These are phyloP conservation scores for Zosterops hypoxanthus DNA, from an alignment of 2,113 vertebrate genomes.

Conservation along the genomic window DNA sequence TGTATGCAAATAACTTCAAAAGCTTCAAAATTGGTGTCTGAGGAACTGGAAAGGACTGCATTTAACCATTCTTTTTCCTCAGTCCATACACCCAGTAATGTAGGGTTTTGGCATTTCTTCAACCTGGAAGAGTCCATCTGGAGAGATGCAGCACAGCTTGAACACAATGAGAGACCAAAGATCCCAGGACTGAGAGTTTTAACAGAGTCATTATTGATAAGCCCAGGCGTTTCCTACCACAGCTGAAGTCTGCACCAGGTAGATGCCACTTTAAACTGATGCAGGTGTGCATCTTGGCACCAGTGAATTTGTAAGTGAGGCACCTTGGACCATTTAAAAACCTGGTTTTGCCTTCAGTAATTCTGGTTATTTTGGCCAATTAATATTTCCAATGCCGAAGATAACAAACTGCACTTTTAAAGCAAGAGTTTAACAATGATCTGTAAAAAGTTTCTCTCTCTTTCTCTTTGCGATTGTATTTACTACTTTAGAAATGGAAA, in stretches of 20 bases:
- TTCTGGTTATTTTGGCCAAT: neutral
- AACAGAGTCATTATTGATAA: neutral
- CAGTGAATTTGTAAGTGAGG: neutral
- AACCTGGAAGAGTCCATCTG: neutral
- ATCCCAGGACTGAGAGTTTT: neutral
- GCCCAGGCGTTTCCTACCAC: neutral
- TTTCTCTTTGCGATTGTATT: neutral
- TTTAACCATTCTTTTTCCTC: neutral
- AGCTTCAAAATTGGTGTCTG: neutral
- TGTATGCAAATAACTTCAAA: neutral
- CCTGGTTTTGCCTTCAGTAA: neutral
- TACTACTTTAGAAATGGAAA: neutral
- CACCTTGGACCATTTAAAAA: neutral
- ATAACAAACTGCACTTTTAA: neutral
- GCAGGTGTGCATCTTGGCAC: neutral
- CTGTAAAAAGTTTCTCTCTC: neutral
- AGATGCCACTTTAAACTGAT: neutral
- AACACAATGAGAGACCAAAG: neutral
- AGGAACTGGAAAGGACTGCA: neutral
- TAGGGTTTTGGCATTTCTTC: neutral
- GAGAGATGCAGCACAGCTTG: neutral
- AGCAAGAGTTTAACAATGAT: neutral
- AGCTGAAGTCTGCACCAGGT: neutral
- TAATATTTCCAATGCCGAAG: neutral
- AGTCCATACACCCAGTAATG: fast-evolving